Evolutionary conservation across 1,140 invertebrate species (phyloP).

Genomic region (Planococcus citri): DNA sequence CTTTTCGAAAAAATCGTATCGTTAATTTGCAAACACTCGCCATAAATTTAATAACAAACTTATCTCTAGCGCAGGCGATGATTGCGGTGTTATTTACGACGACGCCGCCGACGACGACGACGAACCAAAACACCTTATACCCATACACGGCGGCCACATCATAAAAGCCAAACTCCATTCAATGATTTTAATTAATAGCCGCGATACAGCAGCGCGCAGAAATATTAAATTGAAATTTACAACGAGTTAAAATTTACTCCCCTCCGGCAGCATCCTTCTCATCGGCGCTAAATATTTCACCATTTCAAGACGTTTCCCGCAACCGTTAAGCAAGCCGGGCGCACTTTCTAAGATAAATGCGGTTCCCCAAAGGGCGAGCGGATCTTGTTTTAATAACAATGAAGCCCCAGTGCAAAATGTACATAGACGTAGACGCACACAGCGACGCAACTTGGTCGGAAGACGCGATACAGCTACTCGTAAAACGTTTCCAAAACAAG

Average conservation of each 20-base stretch:
- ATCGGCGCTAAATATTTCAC: constrained; percentile 9
- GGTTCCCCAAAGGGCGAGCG: neutral
- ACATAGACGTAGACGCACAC: neutral
- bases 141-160: too few relatives aligned
- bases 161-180: neutral
- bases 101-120: too few relatives aligned
- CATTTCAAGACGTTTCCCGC: constrained; percentile 11
- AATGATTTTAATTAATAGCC: constrained; percentile 3
- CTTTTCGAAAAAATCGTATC: too few relatives aligned
- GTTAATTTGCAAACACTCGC: too few relatives aligned
- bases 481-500: too few relatives aligned
- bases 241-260: neutral
- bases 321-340: neutral
- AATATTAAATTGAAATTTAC: constrained; percentile 20
- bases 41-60: too few relatives aligned
- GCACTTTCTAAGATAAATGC: constrained; percentile 14
- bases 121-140: too few relatives aligned
- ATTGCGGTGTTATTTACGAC: too few relatives aligned
- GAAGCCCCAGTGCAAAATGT: neutral
- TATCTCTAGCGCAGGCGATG: too few relatives aligned
- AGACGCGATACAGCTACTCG: neutral
- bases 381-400: constrained; percentile 10
- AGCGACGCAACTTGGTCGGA: too few relatives aligned
- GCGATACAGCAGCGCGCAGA: neutral
- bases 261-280: too few relatives aligned